Evolutionary conservation across 2,797 vertebrate species (phyloP).

Genomic region (Cyprinella venusta): DNA sequence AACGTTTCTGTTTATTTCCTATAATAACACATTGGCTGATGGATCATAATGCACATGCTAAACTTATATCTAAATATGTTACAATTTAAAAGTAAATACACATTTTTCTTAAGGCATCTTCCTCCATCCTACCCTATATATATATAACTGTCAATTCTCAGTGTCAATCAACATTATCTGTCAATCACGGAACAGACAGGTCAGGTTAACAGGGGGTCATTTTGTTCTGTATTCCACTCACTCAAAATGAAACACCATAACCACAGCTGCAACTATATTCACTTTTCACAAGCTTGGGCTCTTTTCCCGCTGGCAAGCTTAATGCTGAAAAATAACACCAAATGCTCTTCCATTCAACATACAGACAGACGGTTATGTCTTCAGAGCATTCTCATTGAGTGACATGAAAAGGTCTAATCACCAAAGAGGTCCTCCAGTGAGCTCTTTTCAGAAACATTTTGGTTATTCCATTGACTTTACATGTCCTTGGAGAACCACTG

Average conservation of each 20-base stretch:
- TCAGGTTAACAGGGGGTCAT: conserved; percentile 16
- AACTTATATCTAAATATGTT: background rate
- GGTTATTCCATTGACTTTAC: conserved; percentile 50
- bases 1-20: no score
- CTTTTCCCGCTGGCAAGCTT: conserved; percentile 31
- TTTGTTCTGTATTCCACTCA: background rate
- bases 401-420: conserved; percentile 50
- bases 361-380: conserved; percentile 41
- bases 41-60: background rate
- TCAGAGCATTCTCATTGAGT: conserved; percentile 40
- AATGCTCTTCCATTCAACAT: conserved; percentile 30
- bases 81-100: background rate
- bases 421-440: conserved; percentile 25
- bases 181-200: conserved; percentile 13
- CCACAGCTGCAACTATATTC: conserved; percentile 40
- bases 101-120: background rate
- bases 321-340: conserved; percentile 46
- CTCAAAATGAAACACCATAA: conserved; percentile 36
- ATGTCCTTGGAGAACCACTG: conserved; percentile 51
- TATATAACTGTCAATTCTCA: background rate
- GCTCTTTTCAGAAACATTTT: conserved; percentile 51
- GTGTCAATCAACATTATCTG: conserved; percentile 10
- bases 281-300: conserved; percentile 52
- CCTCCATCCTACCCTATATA: background rate
- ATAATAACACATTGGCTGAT: no score